These are phyloP conservation scores for Sorex maritimensis DNA, from an alignment of 2,797 vertebrate genomes.

Conservation along the genomic window DNA sequence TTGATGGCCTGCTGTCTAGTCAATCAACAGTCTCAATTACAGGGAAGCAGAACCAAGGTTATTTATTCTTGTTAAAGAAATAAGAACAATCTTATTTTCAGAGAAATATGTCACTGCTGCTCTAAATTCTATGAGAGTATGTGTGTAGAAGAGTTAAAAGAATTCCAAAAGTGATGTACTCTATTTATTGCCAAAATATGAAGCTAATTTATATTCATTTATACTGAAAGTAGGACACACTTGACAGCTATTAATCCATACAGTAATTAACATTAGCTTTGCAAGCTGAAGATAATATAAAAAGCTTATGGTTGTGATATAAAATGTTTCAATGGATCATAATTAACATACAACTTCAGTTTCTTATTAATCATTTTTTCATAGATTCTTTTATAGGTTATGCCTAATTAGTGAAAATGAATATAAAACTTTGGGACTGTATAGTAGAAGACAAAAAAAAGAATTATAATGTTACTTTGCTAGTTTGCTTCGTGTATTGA, in stretches of 20 bases:
- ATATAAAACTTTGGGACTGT: constrained; percentile 64
- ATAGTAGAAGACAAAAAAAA: constrained; percentile 11
- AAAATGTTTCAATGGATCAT: constrained; percentile 80
- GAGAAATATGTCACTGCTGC: constrained; percentile 43
- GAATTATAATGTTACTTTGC: constrained; percentile 59
- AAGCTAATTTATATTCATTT: constrained; percentile 86
- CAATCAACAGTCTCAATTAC: constrained; percentile 56
- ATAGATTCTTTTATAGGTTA: constrained; percentile 78
- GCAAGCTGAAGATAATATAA: constrained; percentile 85
- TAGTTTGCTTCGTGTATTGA: constrained; percentile 54
- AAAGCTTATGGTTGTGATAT: constrained; percentile 84
- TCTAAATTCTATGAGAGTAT: constrained; percentile 34
- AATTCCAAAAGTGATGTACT: constrained; percentile 64
- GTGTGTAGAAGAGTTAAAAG: constrained; percentile 70
- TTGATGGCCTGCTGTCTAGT: not conserved
- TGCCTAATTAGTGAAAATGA: constrained; percentile 80
- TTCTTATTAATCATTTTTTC: constrained; percentile 85
- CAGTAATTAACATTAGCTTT: constrained; percentile 86
- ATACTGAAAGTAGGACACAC: constrained; percentile 79
- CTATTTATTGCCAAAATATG: constrained; percentile 84
- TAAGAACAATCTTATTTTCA: constrained; percentile 63
- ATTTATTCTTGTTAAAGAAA: constrained; percentile 58
- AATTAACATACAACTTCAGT: constrained; percentile 82
- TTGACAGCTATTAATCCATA: constrained; percentile 86
- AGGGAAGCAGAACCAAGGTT: constrained; percentile 61